A percentile compares a stretch with the other conserved stretches of the same genome.
These are phyloP conservation scores for Dasypogon diadema DNA, from an alignment of 2,888 invertebrate genomes.

Conservation along the genomic window DNA sequence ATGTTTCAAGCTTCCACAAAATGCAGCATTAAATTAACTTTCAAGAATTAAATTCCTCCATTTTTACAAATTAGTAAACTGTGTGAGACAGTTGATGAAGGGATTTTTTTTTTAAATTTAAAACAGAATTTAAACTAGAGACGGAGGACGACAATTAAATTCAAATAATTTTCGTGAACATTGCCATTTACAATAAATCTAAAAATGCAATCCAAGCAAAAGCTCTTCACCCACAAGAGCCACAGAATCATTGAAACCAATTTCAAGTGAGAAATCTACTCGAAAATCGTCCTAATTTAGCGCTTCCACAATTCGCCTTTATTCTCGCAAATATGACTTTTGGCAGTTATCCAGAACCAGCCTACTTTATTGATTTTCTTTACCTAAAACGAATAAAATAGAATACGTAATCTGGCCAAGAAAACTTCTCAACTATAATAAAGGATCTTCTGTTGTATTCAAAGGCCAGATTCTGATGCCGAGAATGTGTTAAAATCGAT, in stretches of 20 bases:
- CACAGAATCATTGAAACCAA: constrained; percentile 23
- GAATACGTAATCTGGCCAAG: constrained; percentile 19
- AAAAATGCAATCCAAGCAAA: no score
- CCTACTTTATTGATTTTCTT: constrained; percentile 29
- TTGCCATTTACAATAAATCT: no score
- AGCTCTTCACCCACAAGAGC: no score
- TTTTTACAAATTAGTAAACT: no score
- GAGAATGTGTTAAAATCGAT: constrained; percentile 34
- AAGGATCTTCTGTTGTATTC: constrained; percentile 5
- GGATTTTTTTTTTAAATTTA: no score
- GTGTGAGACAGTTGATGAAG: no score
- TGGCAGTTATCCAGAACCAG: constrained; percentile 21
- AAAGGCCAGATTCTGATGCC: constrained; percentile 1
- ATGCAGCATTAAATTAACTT: no score
- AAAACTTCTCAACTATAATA: background rate
- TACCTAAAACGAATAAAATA: constrained; percentile 10
- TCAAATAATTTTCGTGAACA: no score
- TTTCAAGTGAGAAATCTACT: constrained; percentile 26
- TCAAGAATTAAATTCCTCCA: no score
- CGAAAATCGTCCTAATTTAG: constrained; percentile 36
- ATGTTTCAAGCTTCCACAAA: no score
- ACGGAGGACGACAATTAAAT: no score
- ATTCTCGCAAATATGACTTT: constrained; percentile 23
- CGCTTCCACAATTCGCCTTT: constrained; percentile 26
- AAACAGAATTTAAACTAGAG: no score